phyloP scores from a whole-genome alignment of 2,113 vertebrate species.

The Machaerirhynchus nigripectus region DNA sequence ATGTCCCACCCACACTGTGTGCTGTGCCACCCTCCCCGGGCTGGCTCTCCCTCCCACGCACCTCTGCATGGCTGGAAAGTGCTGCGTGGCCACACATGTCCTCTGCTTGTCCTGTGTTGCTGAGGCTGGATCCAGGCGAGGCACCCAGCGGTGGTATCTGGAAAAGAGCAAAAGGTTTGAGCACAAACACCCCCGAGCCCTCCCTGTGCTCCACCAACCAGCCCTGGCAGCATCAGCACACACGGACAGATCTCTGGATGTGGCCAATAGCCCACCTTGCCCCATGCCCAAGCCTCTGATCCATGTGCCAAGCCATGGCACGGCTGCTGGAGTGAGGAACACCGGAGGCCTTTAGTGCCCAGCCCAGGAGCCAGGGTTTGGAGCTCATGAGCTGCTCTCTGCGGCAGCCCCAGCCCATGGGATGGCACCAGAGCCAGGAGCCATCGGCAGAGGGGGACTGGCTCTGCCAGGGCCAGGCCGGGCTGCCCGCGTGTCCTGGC shows the following conservation, averaged over 20 bases:
- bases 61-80: conserved; percentile 21
- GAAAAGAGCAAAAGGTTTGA: neutral
- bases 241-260: rapidly evolving
- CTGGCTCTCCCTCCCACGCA: neutral
- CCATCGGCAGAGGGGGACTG: rapidly evolving
- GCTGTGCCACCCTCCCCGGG: neutral
- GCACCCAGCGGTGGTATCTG: neutral
- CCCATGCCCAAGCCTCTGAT: rapidly evolving
- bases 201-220: neutral
- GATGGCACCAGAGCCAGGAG: neutral
- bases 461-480: neutral
- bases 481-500: neutral
- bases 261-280: rapidly evolving
- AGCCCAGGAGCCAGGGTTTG: neutral
- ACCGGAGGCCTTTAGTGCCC: neutral
- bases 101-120: neutral
- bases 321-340: neutral
- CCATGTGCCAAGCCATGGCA: rapidly evolving
- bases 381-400: neutral
- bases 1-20: rapidly evolving
- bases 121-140: neutral
- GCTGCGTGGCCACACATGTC: neutral
- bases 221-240: neutral
- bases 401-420: neutral
- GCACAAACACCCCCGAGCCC: rapidly evolving